Evolutionary conservation across 2,888 invertebrate species (phyloP), one percentile per base, ranked within the genome.

Genomic region (Julus scandinavius): DNA sequence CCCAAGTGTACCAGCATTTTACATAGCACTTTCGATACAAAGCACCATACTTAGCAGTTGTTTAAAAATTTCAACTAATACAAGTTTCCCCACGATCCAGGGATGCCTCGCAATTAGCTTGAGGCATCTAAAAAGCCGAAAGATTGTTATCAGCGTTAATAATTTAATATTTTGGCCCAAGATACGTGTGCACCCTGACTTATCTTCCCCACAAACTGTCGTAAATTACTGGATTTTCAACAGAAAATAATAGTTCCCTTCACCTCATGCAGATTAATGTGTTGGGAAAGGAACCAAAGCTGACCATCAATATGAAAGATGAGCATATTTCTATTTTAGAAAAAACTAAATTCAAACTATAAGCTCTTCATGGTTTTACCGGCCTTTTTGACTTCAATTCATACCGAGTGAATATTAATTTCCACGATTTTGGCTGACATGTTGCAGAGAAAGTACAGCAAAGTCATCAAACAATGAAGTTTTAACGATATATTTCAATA

Each of bases 111-210:
- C n/a, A n/a, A n/a, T 63, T n/a, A 63, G n/a, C 63, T n/a, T 17
- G 63, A 15, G 63, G 63, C n/a, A n/a, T n/a, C n/a, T 63, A n/a
- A 6, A 15, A 63, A 17, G 2, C 63, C 63, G n/a, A 63, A 63
- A 63, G 63, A 63, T 63, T 17, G 63, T 63, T 63, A 63, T 63
- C 63, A 63, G 63, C 63, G 63, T 7, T 63, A 63, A 63, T 63
- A 63, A 63, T 63, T 63, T 63, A 63, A 63, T 63, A 63, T 63
- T 63, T 63, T 63, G 63, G 63, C 63, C 63, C 63, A 63, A n/a
- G 63, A 17, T 63, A n/a, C n/a, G 63, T 63, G 63, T 63, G 63
- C 63, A n/a, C 6, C 63, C 63, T 63, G 63, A 63, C 63, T n/a
- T 63, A 63, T 63, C 63, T 63, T 63, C 63, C 54, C 63, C 63